Conservation (phyloP, 2,113 vertebrate genomes). For the Saccopteryx leptura region DNA sequence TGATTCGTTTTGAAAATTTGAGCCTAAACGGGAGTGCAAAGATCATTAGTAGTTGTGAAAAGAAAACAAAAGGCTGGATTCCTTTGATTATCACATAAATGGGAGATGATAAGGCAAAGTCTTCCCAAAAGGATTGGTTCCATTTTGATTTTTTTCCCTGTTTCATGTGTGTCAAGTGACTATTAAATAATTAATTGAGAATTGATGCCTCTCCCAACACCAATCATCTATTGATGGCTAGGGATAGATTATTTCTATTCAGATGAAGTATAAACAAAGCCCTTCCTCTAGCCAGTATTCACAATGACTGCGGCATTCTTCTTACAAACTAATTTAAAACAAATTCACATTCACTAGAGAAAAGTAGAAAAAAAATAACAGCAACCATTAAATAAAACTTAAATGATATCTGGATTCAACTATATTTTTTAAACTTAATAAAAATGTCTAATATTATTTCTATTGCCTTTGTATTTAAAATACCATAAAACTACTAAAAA, state of each 20-base stretch:
- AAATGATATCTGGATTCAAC: background rate
- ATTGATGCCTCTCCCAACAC: conserved; percentile 67
- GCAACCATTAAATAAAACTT: conserved; percentile 55
- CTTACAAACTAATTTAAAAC: conserved; percentile 42
- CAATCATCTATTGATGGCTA: conserved; percentile 45
- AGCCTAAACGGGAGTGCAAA: conserved; percentile 41
- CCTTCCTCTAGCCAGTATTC: conserved; percentile 26
- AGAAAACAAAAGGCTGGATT: conserved; percentile 66
- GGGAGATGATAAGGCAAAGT: conserved; percentile 6
- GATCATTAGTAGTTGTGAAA: background rate
- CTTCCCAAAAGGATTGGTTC: conserved; percentile 62
- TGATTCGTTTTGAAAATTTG: conserved; percentile 66
- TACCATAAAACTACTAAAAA: background rate
- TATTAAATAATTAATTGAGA: conserved; percentile 82
- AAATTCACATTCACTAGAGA: conserved; percentile 38
- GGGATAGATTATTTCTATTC: conserved; percentile 70
- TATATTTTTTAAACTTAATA: conserved; percentile 11
- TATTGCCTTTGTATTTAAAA: conserved; percentile 43
- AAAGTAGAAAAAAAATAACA: background rate
- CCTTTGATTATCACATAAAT: conserved; percentile 60
- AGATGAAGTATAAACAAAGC: conserved; percentile 58
- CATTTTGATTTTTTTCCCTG: conserved; percentile 66
- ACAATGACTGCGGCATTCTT: conserved; percentile 52
- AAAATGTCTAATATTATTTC: background rate
- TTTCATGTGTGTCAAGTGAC: conserved; percentile 76